These are phyloP conservation scores for Lates japonicus DNA, from an alignment of 2,797 vertebrate genomes.

Conservation along the genomic window DNA sequence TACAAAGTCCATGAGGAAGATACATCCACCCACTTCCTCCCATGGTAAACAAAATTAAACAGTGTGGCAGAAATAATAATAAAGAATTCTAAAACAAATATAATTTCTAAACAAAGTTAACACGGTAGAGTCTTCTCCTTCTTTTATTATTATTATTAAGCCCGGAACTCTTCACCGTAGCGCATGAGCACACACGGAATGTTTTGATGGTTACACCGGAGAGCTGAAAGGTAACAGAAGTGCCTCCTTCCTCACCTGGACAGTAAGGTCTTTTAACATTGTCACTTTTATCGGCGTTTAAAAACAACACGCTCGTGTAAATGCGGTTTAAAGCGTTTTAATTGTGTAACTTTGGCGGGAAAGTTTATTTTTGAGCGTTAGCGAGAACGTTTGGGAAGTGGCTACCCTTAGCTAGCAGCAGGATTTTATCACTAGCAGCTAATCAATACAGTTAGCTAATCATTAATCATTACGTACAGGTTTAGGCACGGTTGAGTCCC, in stretches of 20 bases:
- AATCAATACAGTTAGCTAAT: not conserved
- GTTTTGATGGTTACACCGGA: conserved; percentile 64
- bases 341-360: not conserved
- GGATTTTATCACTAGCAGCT: conserved; percentile 3
- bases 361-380: conserved; percentile 39
- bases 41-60: too few relatives aligned
- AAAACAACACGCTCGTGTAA: fast-evolving
- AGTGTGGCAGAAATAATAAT: too few relatives aligned
- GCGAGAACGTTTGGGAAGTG: not conserved
- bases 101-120: too few relatives aligned
- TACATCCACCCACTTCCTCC: too few relatives aligned
- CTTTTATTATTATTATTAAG: too few relatives aligned
- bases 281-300: not conserved
- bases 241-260: conserved; percentile 20
- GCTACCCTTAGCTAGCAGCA: conserved; percentile 19
- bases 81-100: too few relatives aligned
- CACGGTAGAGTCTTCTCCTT: too few relatives aligned
- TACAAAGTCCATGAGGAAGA: too few relatives aligned
- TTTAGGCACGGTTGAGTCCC: fast-evolving
- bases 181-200: conserved; percentile 51
- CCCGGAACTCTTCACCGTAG: conserved; percentile 58
- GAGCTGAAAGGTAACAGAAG: conserved; percentile 52
- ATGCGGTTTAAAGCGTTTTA: not conserved
- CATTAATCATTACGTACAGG: not conserved
- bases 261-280: conserved; percentile 44